phyloP scores from a whole-genome alignment of 2,797 vertebrate species.

The Enteromius viviparus region DNA sequence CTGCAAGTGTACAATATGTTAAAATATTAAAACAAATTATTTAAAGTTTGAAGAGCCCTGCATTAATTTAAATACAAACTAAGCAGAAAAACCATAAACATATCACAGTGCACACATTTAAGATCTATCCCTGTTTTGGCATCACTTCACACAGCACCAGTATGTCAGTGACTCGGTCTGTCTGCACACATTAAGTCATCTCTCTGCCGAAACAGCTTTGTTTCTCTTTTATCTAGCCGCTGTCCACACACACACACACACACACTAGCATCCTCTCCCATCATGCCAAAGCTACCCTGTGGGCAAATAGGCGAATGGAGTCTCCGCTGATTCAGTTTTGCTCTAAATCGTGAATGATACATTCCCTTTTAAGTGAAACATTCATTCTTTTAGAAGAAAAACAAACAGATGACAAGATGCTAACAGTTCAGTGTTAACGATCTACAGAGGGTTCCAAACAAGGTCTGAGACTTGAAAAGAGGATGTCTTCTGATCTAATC shows the following conservation, averaged over 20 bases:
- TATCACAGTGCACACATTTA: background rate
- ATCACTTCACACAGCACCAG: conserved; percentile 24
- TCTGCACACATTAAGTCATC: conserved; percentile 25
- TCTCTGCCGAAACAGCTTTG: conserved; percentile 19
- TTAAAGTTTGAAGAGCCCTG: background rate
- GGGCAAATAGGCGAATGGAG: conserved; percentile 24
- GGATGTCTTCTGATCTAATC: background rate
- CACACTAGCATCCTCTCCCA: conserved; percentile 19
- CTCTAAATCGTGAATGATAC: conserved; percentile 12
- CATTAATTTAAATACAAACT: background rate
- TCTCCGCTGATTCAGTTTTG: conserved; percentile 46
- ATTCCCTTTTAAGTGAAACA: conserved; percentile 33
- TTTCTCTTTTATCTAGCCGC: conserved; percentile 31
- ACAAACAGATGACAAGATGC: background rate
- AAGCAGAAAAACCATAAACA: background rate
- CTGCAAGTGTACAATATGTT: too few species aligned
- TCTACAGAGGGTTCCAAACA: background rate
- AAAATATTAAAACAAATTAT: background rate
- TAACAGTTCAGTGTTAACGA: background rate
- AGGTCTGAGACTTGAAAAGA: background rate
- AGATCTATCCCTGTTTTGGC: conserved; percentile 10
- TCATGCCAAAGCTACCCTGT: conserved; percentile 24
- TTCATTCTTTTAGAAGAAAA: conserved; percentile 13
- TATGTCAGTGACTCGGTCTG: conserved; percentile 4
- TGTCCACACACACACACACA: background rate